Conservation (phyloP, 2,888 invertebrate genomes). For the Mactromeris polynyma region DNA sequence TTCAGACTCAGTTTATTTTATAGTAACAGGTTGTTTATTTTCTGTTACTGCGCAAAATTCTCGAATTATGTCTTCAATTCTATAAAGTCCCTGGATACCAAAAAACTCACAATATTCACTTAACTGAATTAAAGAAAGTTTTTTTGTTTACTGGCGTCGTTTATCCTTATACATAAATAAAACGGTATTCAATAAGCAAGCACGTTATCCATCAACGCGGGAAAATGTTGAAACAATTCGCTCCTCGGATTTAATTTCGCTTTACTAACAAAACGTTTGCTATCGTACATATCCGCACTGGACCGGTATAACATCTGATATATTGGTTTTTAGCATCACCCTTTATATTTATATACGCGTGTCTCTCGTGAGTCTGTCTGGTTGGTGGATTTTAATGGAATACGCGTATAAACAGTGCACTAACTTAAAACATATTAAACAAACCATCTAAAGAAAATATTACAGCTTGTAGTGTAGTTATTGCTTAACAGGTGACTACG, state of each 20-base stretch:
- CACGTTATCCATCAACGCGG: no score
- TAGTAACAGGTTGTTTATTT: not conserved
- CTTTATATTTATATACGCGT: not conserved
- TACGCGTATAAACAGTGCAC: not conserved
- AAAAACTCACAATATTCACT: not conserved
- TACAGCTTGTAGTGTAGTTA: not conserved
- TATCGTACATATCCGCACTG: not conserved
- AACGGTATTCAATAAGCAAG: no score
- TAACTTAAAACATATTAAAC: not conserved
- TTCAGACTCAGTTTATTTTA: not conserved
- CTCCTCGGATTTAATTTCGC: no score
- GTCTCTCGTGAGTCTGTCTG: not conserved
- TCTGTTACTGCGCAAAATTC: not conserved
- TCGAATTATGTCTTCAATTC: not conserved
- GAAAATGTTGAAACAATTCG: no score
- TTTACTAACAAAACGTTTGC: no score
- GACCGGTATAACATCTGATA: not conserved
- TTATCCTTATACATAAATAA: no score
- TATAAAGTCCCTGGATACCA: not conserved
- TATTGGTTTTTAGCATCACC: constrained; percentile 16
- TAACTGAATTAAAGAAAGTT: not conserved
- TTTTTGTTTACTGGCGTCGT: not conserved
- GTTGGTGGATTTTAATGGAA: not conserved
- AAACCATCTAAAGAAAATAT: not conserved
- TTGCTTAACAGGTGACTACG: no score